These are phyloP conservation scores for Protonibea diacanthus DNA, from an alignment of 2,797 vertebrate species.

Conservation along the genomic window DNA sequence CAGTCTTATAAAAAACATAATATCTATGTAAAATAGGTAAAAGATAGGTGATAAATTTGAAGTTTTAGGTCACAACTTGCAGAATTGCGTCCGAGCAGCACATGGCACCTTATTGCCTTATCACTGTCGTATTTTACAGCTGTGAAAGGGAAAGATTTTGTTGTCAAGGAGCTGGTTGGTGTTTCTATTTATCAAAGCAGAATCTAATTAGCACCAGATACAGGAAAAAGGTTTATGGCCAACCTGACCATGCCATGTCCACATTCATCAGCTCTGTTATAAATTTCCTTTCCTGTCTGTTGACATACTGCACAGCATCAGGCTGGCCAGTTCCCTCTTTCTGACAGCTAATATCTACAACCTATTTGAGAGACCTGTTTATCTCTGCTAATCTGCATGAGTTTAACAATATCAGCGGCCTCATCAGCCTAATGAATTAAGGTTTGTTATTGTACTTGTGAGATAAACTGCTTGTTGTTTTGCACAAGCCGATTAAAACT, in stretches of 20 bases:
- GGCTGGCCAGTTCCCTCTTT: slow-evolving; percentile 22
- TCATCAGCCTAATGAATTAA: slow-evolving; percentile 44
- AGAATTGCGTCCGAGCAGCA: not conserved
- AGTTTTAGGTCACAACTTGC: not conserved
- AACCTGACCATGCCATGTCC: slow-evolving; percentile 48
- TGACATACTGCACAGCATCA: slow-evolving; percentile 43
- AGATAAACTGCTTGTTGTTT: slow-evolving; percentile 5
- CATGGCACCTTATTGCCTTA: not conserved
- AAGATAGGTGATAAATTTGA: not conserved
- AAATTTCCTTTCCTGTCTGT: slow-evolving; percentile 62
- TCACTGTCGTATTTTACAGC: slow-evolving; percentile 18
- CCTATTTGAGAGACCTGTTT: slow-evolving; percentile 19
- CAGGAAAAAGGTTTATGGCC: slow-evolving; percentile 70
- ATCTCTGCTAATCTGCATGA: slow-evolving; percentile 33
- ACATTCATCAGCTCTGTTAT: slow-evolving; percentile 72
- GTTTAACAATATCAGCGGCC: slow-evolving; percentile 28
- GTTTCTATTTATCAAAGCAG: slow-evolving; percentile 75
- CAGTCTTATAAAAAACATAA: not conserved
- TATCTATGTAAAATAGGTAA: not conserved
- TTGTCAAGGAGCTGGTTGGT: slow-evolving; percentile 63
- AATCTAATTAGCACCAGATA: slow-evolving; percentile 80
- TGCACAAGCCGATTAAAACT: slow-evolving; percentile 6
- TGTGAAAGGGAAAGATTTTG: slow-evolving; percentile 33
- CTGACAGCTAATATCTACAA: slow-evolving; percentile 36
- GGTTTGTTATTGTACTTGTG: slow-evolving; percentile 13